These are phyloP conservation scores for Eilema depressum DNA, from an alignment of 2,888 invertebrate species.

Conservation along the genomic window DNA sequence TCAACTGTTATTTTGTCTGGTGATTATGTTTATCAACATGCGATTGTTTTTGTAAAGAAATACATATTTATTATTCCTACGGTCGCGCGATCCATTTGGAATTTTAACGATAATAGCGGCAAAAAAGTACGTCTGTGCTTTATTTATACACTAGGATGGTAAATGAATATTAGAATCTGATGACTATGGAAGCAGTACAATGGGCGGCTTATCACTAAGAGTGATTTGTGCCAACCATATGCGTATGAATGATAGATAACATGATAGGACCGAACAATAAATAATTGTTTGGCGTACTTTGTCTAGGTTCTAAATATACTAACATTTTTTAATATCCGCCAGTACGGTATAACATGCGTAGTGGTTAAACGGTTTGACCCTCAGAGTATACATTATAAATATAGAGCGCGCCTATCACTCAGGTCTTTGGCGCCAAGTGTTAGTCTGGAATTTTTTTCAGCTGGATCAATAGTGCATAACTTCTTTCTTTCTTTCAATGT, in stretches of 20 bases:
- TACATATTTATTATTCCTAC: neutral
- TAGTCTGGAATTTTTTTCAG: too few species aligned
- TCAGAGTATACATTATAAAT: too few species aligned
- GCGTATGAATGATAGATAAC: neutral
- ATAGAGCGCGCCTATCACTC: too few species aligned
- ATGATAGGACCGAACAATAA: neutral
- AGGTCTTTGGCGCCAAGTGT: too few species aligned
- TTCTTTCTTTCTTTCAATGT: too few species aligned
- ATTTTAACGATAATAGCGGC: neutral
- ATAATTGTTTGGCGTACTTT: neutral
- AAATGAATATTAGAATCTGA: neutral
- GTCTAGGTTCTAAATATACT: neutral
- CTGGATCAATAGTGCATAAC: too few species aligned
- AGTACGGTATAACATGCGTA: neutral
- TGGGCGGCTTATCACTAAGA: neutral
- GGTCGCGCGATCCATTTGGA: neutral
- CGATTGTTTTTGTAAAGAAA: neutral
- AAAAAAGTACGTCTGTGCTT: neutral
- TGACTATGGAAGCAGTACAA: neutral
- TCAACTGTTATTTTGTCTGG: conserved; percentile 54
- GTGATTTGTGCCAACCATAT: neutral
- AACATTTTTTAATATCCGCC: neutral
- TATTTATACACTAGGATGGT: neutral
- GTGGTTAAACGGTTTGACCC: too few species aligned
- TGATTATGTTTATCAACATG: conserved; percentile 53